Conservation (phyloP, 1,140 invertebrate species). For the Bursaphelenchus mucronatus region DNA sequence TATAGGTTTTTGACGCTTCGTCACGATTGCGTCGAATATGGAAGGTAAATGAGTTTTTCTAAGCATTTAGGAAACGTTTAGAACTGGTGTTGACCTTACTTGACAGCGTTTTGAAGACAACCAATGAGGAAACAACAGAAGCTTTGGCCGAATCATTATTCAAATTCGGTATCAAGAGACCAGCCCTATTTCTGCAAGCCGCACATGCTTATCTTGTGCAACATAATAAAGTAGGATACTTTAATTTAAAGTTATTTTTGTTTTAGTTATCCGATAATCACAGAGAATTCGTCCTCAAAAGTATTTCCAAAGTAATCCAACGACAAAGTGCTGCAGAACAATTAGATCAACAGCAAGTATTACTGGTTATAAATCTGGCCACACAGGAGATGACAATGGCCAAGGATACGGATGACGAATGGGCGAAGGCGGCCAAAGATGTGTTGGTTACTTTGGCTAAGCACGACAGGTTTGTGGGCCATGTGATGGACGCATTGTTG, state of each 20-base stretch:
- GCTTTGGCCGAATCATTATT: conserved; percentile 33
- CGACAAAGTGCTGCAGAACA: conserved; percentile 28
- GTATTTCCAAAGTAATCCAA: conserved; percentile 39
- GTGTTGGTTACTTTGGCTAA: conserved; percentile 54
- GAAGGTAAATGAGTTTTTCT: conserved; percentile 3
- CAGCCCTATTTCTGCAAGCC: conserved; percentile 36
- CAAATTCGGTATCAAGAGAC: conserved; percentile 41
- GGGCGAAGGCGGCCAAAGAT: conserved; percentile 55
- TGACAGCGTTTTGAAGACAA: conserved; percentile 36
- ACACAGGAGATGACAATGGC: conserved; percentile 58
- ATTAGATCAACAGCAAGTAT: conserved; percentile 54
- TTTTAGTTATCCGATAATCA: conserved; percentile 41
- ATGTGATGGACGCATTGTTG: conserved; percentile 56
- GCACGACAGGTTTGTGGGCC: conserved; percentile 41
- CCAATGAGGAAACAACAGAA: conserved; percentile 30
- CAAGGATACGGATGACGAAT: conserved; percentile 52
- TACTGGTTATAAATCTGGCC: conserved; percentile 58
- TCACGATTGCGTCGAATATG: background rate
- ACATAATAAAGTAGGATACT: conserved; percentile 34
- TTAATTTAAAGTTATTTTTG: conserved; percentile 16
- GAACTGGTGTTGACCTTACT: conserved; percentile 51
- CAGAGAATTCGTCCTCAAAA: conserved; percentile 40
- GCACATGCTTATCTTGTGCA: conserved; percentile 49
- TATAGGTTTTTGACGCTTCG: background rate
- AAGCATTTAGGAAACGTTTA: conserved; percentile 23